Evolutionary conservation across 2,888 invertebrate species (phyloP).

Genomic region (Clistopyga incitator): DNA sequence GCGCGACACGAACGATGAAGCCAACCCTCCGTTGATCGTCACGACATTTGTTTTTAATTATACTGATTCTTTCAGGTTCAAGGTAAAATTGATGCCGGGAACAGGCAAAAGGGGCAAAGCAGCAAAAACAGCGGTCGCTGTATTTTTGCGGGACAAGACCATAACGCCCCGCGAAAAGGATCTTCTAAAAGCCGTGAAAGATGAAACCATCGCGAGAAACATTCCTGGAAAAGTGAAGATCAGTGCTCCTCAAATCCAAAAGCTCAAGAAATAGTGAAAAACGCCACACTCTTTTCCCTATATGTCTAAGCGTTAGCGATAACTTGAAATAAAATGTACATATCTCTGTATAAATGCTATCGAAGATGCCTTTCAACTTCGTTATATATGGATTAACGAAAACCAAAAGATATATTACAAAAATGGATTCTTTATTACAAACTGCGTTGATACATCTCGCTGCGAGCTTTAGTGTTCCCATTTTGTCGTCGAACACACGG

Average conservation of each 20-base stretch:
- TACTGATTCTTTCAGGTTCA: slow-evolving; percentile 88
- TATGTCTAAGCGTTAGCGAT: neutral
- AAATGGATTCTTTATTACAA: slow-evolving; percentile 58
- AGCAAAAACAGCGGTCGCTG: slow-evolving; percentile 94
- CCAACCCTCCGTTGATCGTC: too few species aligned
- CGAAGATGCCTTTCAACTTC: slow-evolving; percentile 7
- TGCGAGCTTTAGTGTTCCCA: slow-evolving; percentile 14
- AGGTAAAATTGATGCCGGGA: slow-evolving; percentile 98
- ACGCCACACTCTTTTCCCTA: neutral
- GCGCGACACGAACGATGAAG: too few species aligned
- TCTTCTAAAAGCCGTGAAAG: slow-evolving; percentile 95
- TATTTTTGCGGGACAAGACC: slow-evolving; percentile 93
- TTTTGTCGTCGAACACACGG: slow-evolving; percentile 22
- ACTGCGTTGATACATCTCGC: slow-evolving; percentile 58
- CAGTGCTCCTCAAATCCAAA: slow-evolving; percentile 93
- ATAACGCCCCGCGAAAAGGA: slow-evolving; percentile 93
- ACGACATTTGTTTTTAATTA: neutral
- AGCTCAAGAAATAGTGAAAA: slow-evolving; percentile 86
- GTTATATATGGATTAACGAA: neutral
- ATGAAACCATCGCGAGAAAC: slow-evolving; percentile 96
- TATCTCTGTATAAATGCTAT: slow-evolving; percentile 56
- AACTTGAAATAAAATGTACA: slow-evolving; percentile 24
- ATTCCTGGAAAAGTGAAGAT: slow-evolving; percentile 99
- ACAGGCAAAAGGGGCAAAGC: slow-evolving; percentile 97
- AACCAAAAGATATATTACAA: slow-evolving; percentile 39